Percentiles rank a stretch among this genome's conserved stretches.
phyloP scores from a whole-genome alignment of 2,888 invertebrate genomes.

The Aleiodes leptofemur region DNA sequence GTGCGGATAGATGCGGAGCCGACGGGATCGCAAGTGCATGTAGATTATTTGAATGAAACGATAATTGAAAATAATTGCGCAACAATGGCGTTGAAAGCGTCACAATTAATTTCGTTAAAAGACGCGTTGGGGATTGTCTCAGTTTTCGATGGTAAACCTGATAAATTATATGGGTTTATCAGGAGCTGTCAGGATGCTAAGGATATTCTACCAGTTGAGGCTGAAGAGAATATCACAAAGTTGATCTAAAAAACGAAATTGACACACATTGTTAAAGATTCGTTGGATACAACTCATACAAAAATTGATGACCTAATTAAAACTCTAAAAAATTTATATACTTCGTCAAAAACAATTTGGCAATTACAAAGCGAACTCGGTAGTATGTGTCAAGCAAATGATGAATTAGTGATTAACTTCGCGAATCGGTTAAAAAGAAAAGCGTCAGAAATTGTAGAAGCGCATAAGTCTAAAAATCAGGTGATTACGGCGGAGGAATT shows the following conservation, averaged over 20 bases:
- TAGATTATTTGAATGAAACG: no score
- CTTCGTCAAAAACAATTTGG: slow-evolving; percentile 22
- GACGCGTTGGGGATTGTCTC: background rate
- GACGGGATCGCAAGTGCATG: no score
- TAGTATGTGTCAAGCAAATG: slow-evolving; percentile 21
- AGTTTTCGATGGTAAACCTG: background rate
- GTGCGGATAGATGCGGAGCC: no score
- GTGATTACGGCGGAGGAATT: no score
- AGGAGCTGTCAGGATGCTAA: slow-evolving; percentile 34
- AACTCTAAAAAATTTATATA: slow-evolving; percentile 15
- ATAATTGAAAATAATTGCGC: background rate
- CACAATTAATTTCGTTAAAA: slow-evolving; percentile 4
- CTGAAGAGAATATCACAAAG: slow-evolving; percentile 30
- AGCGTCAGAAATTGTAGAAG: slow-evolving; percentile 23
- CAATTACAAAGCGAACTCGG: slow-evolving; percentile 36
- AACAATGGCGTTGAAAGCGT: background rate
- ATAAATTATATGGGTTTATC: slow-evolving; percentile 34
- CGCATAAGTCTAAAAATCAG: no score
- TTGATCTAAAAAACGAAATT: slow-evolving; percentile 28
- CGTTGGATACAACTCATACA: background rate
- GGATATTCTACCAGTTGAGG: slow-evolving; percentile 16
- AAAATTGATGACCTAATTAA: slow-evolving; percentile 20
- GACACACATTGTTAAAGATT: slow-evolving; percentile 16
- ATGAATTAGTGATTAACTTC: slow-evolving; percentile 28
- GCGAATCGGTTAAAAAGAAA: slow-evolving; percentile 29